Evolutionary conservation across 2,888 invertebrate species (phyloP).

Genomic region (Scaptomyza flava): DNA sequence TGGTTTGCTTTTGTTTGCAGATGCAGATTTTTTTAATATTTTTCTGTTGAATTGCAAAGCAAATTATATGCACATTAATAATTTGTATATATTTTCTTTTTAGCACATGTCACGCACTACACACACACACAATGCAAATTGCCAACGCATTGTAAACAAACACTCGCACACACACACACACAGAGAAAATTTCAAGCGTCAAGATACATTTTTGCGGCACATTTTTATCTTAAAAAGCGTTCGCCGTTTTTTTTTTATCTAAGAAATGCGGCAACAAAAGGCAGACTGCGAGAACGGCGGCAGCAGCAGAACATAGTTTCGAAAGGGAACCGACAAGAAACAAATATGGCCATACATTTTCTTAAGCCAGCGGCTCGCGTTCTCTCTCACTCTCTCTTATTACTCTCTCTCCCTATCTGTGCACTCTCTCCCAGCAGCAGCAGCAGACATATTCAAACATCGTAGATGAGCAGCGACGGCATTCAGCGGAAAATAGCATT

Average conservation of each 20-base stretch:
- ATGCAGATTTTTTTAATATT: slow-evolving; percentile 51
- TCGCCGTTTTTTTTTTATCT: slow-evolving; percentile 65
- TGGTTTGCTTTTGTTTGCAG: slow-evolving; percentile 26
- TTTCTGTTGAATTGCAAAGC: slow-evolving; percentile 40
- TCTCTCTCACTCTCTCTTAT: slow-evolving; percentile 29
- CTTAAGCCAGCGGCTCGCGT: slow-evolving; percentile 63
- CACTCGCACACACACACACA: slow-evolving; percentile 14
- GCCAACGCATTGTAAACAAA: slow-evolving; percentile 50
- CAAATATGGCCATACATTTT: slow-evolving; percentile 78
- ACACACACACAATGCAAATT: slow-evolving; percentile 5
- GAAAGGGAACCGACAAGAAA: slow-evolving; percentile 74
- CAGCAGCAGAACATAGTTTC: slow-evolving; percentile 52
- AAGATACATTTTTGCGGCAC: slow-evolving; percentile 67
- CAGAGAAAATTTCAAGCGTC: slow-evolving; percentile 25
- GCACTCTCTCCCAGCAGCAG: slow-evolving; percentile 45
- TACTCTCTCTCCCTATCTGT: slow-evolving; percentile 23
- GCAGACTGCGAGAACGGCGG: slow-evolving; percentile 72
- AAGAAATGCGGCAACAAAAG: slow-evolving; percentile 76
- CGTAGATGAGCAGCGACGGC: slow-evolving; percentile 52
- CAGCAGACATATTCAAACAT: slow-evolving; percentile 59
- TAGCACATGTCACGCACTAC: slow-evolving; percentile 11
- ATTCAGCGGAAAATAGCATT: slow-evolving; percentile 71
- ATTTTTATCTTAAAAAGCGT: slow-evolving; percentile 63
- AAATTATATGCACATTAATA: slow-evolving; percentile 33
- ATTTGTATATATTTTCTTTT: slow-evolving; percentile 7